phyloP scores from a whole-genome alignment of 1,140 invertebrate species.

The Eueides isabella region DNA sequence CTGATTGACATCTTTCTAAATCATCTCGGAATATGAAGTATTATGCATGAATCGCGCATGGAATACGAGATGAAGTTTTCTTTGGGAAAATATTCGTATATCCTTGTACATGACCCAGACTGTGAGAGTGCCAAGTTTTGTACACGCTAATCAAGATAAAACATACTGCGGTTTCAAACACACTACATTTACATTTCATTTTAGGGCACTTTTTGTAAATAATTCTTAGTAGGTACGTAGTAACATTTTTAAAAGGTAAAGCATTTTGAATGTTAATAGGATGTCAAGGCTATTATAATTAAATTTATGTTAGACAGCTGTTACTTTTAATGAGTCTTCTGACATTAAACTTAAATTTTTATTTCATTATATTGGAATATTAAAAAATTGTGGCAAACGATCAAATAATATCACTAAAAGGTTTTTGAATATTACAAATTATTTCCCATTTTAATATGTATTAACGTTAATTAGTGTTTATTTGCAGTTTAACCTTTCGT shows the following conservation, averaged over 20 bases:
- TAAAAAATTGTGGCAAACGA: no score
- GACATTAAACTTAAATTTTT: no score
- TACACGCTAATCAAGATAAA: constrained; percentile 25
- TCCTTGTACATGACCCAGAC: constrained; percentile 17
- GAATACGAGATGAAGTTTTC: constrained; percentile 6
- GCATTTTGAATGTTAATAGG: neutral
- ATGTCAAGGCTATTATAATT: neutral
- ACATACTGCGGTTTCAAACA: neutral
- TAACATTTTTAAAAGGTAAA: neutral
- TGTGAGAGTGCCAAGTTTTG: constrained; percentile 17
- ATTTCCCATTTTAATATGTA: no score
- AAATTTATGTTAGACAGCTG: no score
- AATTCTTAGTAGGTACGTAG: neutral
- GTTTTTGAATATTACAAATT: no score
- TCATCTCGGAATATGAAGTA: neutral
- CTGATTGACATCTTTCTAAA: neutral
- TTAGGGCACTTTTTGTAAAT: neutral
- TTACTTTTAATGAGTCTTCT: no score
- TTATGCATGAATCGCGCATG: neutral
- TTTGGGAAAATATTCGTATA: constrained; percentile 1
- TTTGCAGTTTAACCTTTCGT: neutral
- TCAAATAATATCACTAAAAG: no score
- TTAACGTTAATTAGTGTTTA: no score
- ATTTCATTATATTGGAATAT: no score
- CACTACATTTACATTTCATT: constrained; percentile 13